Conservation (phyloP, 1,140 invertebrate genomes). For the Euwallacea fornicatus region DNA sequence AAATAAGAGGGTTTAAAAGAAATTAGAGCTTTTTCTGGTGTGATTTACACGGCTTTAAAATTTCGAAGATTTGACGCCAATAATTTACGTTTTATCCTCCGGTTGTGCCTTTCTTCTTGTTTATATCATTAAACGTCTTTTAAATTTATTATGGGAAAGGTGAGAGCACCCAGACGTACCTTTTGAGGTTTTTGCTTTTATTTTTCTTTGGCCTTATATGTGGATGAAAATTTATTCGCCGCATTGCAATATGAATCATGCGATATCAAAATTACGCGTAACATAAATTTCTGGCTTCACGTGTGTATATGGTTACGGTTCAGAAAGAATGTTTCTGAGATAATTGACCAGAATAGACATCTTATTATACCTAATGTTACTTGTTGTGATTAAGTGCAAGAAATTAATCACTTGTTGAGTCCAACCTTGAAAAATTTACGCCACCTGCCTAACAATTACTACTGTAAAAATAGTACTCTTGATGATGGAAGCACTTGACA, state of each 20-base stretch:
- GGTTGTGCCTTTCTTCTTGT: constrained; percentile 23
- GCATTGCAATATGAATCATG: constrained; percentile 10
- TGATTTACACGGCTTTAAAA: constrained; percentile 27
- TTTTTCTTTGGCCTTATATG: constrained; percentile 19
- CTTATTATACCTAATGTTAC: too few relatives aligned
- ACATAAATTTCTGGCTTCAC: background rate
- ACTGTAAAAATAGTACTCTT: background rate
- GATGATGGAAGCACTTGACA: too few relatives aligned
- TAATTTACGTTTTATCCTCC: background rate
- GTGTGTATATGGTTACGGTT: too few relatives aligned
- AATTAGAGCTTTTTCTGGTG: background rate
- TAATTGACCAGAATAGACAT: background rate
- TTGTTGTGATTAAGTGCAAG: background rate
- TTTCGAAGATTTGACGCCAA: constrained; percentile 18
- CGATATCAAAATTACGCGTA: background rate
- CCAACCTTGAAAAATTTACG: background rate
- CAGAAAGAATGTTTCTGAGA: background rate
- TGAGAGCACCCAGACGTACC: constrained; percentile 25
- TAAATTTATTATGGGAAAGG: constrained; percentile 30
- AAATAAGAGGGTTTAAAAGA: background rate
- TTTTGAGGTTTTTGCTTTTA: background rate
- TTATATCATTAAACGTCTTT: constrained; percentile 34
- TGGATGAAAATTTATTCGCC: constrained; percentile 20
- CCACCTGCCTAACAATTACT: background rate
- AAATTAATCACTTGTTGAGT: constrained; percentile 1